These are phyloP conservation scores for Eurypyga helias DNA, from an alignment of 2,113 vertebrate genomes.

Conservation along the genomic window DNA sequence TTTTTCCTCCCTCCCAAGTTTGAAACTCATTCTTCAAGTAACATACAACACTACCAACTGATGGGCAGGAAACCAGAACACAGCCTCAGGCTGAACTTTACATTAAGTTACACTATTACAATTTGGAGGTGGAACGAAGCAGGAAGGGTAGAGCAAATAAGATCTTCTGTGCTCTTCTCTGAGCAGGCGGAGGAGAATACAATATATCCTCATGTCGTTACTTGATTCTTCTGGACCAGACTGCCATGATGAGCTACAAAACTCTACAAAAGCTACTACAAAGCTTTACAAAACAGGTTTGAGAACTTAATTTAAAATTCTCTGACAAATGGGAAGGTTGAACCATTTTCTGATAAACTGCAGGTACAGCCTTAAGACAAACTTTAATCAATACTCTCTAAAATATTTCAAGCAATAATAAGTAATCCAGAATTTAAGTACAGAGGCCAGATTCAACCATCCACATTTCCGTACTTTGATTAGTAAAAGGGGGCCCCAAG, in stretches of 20 bases:
- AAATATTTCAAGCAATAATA: not conserved
- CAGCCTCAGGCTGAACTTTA: not conserved
- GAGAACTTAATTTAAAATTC: not conserved
- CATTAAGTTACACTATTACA: not conserved
- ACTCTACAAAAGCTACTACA: too few relatives aligned
- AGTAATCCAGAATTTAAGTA: not conserved
- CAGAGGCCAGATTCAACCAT: not conserved
- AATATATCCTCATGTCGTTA: not conserved
- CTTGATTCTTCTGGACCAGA: not conserved
- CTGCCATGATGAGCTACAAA: not conserved
- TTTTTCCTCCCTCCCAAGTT: not conserved
- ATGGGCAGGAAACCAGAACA: not conserved
- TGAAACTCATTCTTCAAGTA: not conserved
- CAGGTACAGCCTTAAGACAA: not conserved
- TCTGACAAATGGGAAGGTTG: not conserved
- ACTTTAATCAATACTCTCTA: not conserved
- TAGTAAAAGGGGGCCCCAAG: not conserved
- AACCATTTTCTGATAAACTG: not conserved
- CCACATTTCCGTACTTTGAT: not conserved
- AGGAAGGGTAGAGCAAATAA: not conserved
- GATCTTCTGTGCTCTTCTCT: not conserved
- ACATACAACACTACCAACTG: not conserved
- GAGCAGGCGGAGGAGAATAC: not conserved
- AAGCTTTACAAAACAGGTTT: not conserved
- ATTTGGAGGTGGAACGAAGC: not conserved